These are phyloP conservation scores for Apodemia hepburni DNA, from an alignment of 2,888 invertebrate genomes.

Conservation along the genomic window DNA sequence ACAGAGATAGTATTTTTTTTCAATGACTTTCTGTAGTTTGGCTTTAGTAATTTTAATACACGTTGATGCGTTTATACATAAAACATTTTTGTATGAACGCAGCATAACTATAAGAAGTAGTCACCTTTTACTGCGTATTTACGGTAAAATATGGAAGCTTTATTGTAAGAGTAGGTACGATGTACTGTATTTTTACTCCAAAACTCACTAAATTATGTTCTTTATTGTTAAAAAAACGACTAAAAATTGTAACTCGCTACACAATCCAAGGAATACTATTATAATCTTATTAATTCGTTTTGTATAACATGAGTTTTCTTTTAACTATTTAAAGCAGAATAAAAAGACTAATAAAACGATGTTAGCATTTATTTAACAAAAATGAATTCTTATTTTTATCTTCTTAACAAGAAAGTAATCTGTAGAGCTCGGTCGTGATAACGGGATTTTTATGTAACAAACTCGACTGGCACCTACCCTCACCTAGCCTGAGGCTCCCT, in stretches of 20 bases:
- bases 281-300: no score
- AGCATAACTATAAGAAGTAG: no score
- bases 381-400: constrained; percentile 75
- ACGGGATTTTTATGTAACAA: constrained; percentile 79
- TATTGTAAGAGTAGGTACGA: no score
- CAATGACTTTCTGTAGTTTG: neutral
- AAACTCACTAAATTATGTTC: no score
- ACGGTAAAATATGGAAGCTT: no score
- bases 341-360: constrained; percentile 35
- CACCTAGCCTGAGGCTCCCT: constrained; percentile 72
- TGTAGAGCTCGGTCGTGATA: constrained; percentile 75
- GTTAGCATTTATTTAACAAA: constrained; percentile 66
- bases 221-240: no score
- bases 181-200: no score
- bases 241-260: no score
- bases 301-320: neutral
- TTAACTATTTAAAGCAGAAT: neutral
- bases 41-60: neutral
- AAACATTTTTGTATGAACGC: no score
- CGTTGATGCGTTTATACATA: no score
- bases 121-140: no score
- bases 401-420: constrained; percentile 79
- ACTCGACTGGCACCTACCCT: constrained; percentile 75
- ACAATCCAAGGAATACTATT: no score
- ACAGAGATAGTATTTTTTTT: neutral